phyloP scores from a whole-genome alignment of 2,797 vertebrate species.

The Cossypha caffra region DNA sequence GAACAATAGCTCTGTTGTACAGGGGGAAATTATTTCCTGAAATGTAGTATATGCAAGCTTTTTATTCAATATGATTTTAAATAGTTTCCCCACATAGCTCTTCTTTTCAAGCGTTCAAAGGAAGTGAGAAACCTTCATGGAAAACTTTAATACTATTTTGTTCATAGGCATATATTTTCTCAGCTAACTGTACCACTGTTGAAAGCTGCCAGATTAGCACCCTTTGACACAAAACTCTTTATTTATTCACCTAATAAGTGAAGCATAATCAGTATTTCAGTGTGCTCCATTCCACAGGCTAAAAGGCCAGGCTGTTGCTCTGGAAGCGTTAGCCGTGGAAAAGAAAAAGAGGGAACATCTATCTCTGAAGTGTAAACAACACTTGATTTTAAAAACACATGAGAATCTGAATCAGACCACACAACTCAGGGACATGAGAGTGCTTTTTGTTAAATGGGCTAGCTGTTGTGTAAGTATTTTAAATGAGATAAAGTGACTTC shows the following conservation, averaged over 20 bases:
- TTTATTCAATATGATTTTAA: neutral
- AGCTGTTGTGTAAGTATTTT: neutral
- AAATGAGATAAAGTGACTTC: neutral
- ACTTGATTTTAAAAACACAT: neutral
- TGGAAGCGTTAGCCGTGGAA: neutral
- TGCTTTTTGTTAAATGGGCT: neutral
- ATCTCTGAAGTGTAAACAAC: neutral
- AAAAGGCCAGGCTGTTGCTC: neutral
- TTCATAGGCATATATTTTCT: neutral
- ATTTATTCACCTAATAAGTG: neutral
- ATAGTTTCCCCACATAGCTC: neutral
- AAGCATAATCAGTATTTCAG: neutral
- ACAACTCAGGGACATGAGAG: rapidly evolving
- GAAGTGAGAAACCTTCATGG: neutral
- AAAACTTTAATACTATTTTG: neutral
- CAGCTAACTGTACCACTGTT: neutral
- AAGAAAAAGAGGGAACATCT: neutral
- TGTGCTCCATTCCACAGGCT: neutral
- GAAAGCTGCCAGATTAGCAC: neutral
- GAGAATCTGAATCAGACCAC: neutral
- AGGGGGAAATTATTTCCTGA: neutral
- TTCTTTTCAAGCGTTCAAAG: neutral
- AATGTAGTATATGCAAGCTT: neutral
- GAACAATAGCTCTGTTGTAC: neutral
- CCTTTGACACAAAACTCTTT: neutral